These are phyloP conservation scores for Nasonia oneida DNA, from an alignment of 2,888 invertebrate species.

Conservation along the genomic window DNA sequence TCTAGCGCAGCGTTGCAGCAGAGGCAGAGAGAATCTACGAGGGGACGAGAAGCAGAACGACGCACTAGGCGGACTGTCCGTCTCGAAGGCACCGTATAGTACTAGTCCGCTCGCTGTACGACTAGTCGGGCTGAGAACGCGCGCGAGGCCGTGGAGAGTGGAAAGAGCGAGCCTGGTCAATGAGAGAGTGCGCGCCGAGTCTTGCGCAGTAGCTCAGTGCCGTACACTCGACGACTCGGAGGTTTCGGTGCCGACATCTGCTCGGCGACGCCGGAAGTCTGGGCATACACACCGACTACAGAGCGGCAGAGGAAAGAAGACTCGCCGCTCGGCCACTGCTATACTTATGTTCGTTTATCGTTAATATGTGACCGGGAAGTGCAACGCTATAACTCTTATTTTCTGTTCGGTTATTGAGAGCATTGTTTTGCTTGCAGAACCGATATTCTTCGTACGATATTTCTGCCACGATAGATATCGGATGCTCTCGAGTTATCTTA, in stretches of 20 bases:
- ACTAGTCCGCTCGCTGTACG: conserved; percentile 67
- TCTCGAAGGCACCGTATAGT: conserved; percentile 74
- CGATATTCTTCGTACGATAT: neutral
- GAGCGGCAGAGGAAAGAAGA: too few species aligned
- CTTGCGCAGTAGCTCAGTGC: conserved; percentile 70
- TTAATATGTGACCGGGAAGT: too few species aligned
- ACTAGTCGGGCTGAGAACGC: neutral
- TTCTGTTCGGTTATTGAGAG: neutral
- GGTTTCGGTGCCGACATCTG: conserved; percentile 74
- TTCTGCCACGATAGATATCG: neutral
- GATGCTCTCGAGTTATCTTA: neutral
- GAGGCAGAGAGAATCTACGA: neutral
- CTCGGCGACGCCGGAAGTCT: conserved; percentile 18
- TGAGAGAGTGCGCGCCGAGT: conserved; percentile 75
- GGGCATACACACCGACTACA: neutral
- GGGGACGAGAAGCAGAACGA: conserved; percentile 60
- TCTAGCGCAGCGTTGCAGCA: neutral
- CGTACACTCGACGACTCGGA: neutral
- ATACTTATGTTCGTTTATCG: too few species aligned
- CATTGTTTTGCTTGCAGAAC: too few species aligned
- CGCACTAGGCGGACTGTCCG: conserved; percentile 66
- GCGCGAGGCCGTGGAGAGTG: conserved; percentile 11
- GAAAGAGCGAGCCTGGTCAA: conserved; percentile 71
- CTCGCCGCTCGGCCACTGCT: too few species aligned
- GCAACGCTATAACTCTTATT: neutral